A percentile compares a stretch with the other conserved stretches of the same genome.
phyloP scores from a whole-genome alignment of 2,113 vertebrate genomes.

The Pituophis catenifer region DNA sequence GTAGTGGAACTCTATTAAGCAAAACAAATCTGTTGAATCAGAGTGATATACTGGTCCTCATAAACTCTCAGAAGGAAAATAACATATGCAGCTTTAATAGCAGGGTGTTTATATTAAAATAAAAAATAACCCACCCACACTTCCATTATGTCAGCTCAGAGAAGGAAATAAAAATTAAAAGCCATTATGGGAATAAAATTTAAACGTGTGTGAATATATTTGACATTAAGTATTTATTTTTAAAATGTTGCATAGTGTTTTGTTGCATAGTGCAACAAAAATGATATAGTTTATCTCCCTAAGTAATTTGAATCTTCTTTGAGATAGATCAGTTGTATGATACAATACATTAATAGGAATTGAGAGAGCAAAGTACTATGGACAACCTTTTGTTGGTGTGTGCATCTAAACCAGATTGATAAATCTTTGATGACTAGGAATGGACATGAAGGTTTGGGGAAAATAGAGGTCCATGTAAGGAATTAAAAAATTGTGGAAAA shows the following conservation, averaged over 20 bases:
- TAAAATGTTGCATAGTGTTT: not conserved
- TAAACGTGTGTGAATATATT: not conserved
- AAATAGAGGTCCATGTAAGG: not conserved
- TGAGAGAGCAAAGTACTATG: not conserved
- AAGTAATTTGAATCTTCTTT: not conserved
- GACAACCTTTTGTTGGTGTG: not conserved
- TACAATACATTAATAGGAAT: not conserved
- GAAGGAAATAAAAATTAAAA: constrained; percentile 2
- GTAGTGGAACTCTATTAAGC: constrained; percentile 26
- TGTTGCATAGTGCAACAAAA: not conserved
- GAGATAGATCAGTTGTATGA: not conserved
- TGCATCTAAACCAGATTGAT: not conserved
- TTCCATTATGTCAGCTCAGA: constrained; percentile 23
- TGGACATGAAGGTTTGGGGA: not conserved
- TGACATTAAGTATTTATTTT: not conserved
- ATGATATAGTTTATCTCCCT: not conserved
- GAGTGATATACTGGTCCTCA: constrained; percentile 5
- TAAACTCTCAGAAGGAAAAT: constrained; percentile 20
- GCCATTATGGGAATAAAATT: not conserved
- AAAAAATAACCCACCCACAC: constrained; percentile 5
- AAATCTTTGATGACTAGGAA: not conserved
- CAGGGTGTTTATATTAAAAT: constrained; percentile 16
- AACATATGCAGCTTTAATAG: constrained; percentile 4
- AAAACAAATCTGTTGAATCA: constrained; percentile 29
- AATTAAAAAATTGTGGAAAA: not conserved